A percentile compares a stretch with the other conserved stretches of the same genome.
These are phyloP conservation scores for Cerceris ruficornis DNA, from an alignment of 2,888 invertebrate species.

Conservation along the genomic window DNA sequence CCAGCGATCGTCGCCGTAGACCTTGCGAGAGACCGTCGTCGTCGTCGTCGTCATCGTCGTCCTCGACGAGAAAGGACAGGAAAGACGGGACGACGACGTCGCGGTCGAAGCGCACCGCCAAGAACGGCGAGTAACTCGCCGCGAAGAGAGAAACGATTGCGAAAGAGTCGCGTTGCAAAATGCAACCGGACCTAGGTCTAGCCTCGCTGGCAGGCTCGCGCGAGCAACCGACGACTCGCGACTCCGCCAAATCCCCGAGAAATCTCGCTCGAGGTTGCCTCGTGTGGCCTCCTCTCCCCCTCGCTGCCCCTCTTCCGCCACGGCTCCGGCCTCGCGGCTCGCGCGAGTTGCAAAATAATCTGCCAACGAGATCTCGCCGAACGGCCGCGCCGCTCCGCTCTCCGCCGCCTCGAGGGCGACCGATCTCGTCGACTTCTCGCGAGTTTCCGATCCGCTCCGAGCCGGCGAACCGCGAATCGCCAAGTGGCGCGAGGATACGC, in stretches of 20 bases:
- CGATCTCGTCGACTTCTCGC: not conserved
- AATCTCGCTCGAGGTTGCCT: slow-evolving; percentile 30
- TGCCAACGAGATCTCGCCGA: slow-evolving; percentile 50
- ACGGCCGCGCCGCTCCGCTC: slow-evolving; percentile 5
- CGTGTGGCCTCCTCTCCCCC: slow-evolving; percentile 11
- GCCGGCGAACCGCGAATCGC: too few species aligned
- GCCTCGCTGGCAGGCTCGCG: slow-evolving; percentile 4
- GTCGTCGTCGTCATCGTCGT: too few species aligned
- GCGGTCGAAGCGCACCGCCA: too few species aligned
- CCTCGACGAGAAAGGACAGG: too few species aligned
- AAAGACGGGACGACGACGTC: too few species aligned
- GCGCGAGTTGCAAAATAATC: slow-evolving; percentile 46
- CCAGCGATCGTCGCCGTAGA: slow-evolving; percentile 51
- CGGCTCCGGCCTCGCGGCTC: not conserved
- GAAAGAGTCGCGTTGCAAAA: slow-evolving; percentile 70
- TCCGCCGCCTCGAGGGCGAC: not conserved
- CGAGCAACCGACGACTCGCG: slow-evolving; percentile 12
- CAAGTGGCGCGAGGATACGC: too few species aligned
- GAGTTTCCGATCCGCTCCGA: too few species aligned
- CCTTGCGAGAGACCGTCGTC: too few species aligned
- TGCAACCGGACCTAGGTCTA: slow-evolving; percentile 52
- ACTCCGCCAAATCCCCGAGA: slow-evolving; percentile 33
- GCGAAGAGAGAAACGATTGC: slow-evolving; percentile 43
- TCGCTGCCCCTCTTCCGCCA: not conserved
- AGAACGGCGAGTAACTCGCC: too few species aligned